Percentiles rank a stretch among this genome's conserved stretches.
Conservation (phyloP, 2,888 invertebrate species). For the Helobdella robusta region DNA sequence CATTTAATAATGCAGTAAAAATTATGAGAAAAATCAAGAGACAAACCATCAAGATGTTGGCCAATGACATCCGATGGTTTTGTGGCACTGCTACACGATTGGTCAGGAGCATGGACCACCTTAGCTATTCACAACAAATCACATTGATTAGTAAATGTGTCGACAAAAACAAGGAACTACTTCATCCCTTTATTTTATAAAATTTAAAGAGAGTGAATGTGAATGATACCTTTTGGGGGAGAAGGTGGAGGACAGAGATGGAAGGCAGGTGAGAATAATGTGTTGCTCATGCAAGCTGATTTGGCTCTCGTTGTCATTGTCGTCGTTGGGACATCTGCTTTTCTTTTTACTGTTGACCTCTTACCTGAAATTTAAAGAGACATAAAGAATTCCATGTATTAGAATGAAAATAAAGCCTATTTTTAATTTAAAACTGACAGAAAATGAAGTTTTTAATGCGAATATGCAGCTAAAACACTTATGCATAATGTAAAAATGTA, state of each 20-base stretch:
- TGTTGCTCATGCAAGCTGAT: conserved; percentile 38
- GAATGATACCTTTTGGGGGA: conserved; percentile 11
- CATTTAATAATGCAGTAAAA: background rate
- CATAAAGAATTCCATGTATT: background rate
- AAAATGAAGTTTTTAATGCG: no score
- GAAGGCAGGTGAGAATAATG: conserved; percentile 44
- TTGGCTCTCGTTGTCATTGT: conserved; percentile 28
- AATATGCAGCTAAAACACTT: background rate
- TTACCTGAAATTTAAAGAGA: background rate
- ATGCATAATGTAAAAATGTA: background rate
- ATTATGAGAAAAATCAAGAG: background rate
- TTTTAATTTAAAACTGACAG: background rate
- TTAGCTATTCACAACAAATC: no score
- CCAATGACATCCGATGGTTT: background rate
- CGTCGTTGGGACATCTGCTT: conserved; percentile 14
- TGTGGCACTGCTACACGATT: conserved; percentile 14
- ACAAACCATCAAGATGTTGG: background rate
- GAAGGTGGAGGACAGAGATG: conserved; percentile 30
- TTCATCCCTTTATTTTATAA: background rate
- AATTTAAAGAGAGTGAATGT: background rate
- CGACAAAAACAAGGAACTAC: no score
- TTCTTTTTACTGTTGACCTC: conserved; percentile 3
- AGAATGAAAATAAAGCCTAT: background rate
- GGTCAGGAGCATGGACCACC: conserved; percentile 15
- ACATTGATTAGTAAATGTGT: no score